Evolutionary conservation across 2,888 invertebrate genomes (phyloP).

Genomic region (Patella pellucida): DNA sequence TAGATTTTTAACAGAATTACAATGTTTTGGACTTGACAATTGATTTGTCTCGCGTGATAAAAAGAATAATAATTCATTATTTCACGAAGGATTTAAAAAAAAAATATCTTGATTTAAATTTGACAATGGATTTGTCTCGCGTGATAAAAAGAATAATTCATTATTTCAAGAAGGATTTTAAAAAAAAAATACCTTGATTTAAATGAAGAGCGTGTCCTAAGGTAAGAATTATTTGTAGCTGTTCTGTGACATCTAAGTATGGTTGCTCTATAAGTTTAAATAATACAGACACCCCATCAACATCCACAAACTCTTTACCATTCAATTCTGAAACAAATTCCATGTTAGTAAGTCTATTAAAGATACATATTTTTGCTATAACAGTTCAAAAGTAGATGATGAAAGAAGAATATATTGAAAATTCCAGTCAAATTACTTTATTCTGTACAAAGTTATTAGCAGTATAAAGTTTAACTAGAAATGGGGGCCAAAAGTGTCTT

Average conservation of each 20-base stretch:
- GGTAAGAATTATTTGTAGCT: constrained; percentile 47
- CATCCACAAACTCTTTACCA: constrained; percentile 42
- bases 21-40: too few species aligned
- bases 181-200: constrained; percentile 13
- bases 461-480: too few species aligned
- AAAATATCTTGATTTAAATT: constrained; percentile 23
- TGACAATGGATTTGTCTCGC: too few species aligned
- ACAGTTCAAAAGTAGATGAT: too few species aligned
- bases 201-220: constrained; percentile 50
- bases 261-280: constrained; percentile 37
- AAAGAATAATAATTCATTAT: not conserved
- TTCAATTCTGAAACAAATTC: constrained; percentile 39
- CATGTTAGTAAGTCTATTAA: too few species aligned
- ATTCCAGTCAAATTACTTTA: too few species aligned
- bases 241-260: constrained; percentile 36
- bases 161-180: constrained; percentile 31
- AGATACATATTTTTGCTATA: too few species aligned
- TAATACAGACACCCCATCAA: constrained; percentile 42
- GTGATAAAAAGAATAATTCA: not conserved
- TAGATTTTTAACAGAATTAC: too few species aligned
- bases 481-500: too few species aligned
- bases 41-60: too few species aligned
- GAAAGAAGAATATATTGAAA: too few species aligned
- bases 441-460: too few species aligned
- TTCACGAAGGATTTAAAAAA: constrained; percentile 33